Evolutionary conservation across 2,797 vertebrate genomes (phyloP).

Genomic region (Lutjanus argentimaculatus): DNA sequence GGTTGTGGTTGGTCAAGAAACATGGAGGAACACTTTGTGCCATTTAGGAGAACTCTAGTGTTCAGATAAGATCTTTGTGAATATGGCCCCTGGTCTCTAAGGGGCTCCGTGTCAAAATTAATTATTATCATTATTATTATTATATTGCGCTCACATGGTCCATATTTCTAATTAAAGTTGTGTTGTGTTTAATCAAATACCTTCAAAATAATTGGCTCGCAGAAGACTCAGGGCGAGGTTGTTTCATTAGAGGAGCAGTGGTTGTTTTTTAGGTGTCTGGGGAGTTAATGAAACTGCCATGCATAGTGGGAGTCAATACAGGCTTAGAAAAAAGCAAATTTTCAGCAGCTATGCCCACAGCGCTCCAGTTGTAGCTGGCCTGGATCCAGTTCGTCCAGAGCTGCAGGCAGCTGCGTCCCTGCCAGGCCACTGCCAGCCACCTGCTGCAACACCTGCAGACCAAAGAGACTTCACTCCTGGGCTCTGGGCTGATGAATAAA

Average conservation of each 20-base stretch:
- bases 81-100: background rate
- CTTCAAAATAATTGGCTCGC: background rate
- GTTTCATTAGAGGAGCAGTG: background rate
- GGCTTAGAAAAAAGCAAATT: background rate
- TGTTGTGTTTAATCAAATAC: background rate
- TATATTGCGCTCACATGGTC: background rate
- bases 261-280: background rate
- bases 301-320: background rate
- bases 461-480: slow-evolving; percentile 46
- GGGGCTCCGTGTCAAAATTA: no score
- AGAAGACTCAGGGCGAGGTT: background rate
- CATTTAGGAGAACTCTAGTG: no score
- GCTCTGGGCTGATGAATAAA: slow-evolving; percentile 54
- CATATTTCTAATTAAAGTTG: background rate
- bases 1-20: no score
- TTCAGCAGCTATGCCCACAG: slow-evolving; percentile 11
- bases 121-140: no score
- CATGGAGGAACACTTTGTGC: no score
- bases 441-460: slow-evolving; percentile 71
- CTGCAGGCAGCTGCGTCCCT: slow-evolving; percentile 56
- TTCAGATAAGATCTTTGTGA: background rate
- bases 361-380: slow-evolving; percentile 39
- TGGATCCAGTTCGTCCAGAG: slow-evolving; percentile 49
- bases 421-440: slow-evolving; percentile 63
- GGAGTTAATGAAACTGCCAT: background rate